Evolutionary conservation across 2,888 invertebrate genomes (phyloP).

Genomic region (Atrina japonica): DNA sequence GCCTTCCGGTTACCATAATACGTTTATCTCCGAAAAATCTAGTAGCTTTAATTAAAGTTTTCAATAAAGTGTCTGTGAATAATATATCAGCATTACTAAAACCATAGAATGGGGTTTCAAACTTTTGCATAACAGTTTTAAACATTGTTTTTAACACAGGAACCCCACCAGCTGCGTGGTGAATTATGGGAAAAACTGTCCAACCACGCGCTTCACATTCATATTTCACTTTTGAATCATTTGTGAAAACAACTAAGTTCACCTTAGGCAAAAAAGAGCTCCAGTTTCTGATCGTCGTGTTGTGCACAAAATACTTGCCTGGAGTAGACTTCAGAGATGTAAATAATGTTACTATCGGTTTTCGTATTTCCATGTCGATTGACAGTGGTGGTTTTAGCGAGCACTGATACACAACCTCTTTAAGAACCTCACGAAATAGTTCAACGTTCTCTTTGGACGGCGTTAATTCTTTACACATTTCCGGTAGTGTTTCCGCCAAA

Average conservation of each 20-base stretch:
- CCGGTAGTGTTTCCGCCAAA: neutral
- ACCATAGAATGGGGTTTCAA: slow-evolving; percentile 30
- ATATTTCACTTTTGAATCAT: slow-evolving; percentile 13
- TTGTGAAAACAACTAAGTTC: slow-evolving; percentile 41
- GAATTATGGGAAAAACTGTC: slow-evolving; percentile 25
- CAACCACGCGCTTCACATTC: slow-evolving; percentile 30
- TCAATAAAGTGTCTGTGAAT: slow-evolving; percentile 26
- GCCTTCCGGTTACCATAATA: slow-evolving; percentile 37
- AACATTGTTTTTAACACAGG: slow-evolving; percentile 38
- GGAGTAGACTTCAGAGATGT: slow-evolving; percentile 31
- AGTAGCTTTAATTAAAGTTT: slow-evolving; percentile 14
- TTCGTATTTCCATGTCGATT: neutral
- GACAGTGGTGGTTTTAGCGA: neutral
- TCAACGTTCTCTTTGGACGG: neutral
- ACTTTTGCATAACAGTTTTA: slow-evolving; percentile 21
- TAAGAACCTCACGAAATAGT: neutral
- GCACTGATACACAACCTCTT: slow-evolving; percentile 2
- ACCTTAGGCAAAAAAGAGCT: slow-evolving; percentile 29
- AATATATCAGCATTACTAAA: slow-evolving; percentile 38
- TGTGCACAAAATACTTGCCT: slow-evolving; percentile 25
- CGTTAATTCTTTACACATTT: neutral
- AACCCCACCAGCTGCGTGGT: slow-evolving; percentile 29
- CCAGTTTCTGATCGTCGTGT: slow-evolving; percentile 42
- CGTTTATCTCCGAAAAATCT: slow-evolving; percentile 17
- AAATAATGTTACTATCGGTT: slow-evolving; percentile 38